A percentile compares a stretch with the other conserved stretches of the same genome.
Conservation (phyloP, 2,113 vertebrate genomes). For the Bubo bubo region DNA sequence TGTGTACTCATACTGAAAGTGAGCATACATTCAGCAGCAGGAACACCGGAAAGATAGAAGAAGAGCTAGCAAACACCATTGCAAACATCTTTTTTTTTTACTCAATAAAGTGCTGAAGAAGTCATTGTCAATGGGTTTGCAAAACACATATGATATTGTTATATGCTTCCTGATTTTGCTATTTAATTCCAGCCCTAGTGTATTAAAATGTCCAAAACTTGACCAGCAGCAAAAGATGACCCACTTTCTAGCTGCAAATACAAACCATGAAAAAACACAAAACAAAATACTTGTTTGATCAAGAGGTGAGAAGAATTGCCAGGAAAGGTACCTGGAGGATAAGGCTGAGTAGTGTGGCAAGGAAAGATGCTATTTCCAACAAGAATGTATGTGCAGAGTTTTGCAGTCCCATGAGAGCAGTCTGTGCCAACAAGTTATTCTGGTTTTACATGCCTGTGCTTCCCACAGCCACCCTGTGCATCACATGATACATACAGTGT, state of each 20-base stretch:
- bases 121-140: background rate
- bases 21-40: background rate
- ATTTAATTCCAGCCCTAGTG: background rate
- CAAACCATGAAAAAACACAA: background rate
- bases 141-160: fast-evolving
- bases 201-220: background rate
- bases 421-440: constrained; percentile 52
- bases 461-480: constrained; percentile 27
- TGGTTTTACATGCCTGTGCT: constrained; percentile 48
- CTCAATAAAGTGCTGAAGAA: background rate
- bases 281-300: background rate
- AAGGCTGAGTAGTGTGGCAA: background rate
- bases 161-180: background rate
- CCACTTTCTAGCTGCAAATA: background rate
- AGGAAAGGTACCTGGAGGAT: background rate
- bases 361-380: background rate
- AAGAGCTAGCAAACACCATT: background rate
- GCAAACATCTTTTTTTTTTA: background rate
- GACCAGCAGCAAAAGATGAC: background rate
- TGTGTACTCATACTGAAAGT: background rate
- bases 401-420: background rate
- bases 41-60: background rate
- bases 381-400: background rate
- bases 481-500: background rate
- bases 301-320: background rate